A percentile compares a stretch with the other conserved stretches of the same genome.
Evolutionary conservation across 2,113 vertebrate species (phyloP).

Genomic region (Silurus asotus): DNA sequence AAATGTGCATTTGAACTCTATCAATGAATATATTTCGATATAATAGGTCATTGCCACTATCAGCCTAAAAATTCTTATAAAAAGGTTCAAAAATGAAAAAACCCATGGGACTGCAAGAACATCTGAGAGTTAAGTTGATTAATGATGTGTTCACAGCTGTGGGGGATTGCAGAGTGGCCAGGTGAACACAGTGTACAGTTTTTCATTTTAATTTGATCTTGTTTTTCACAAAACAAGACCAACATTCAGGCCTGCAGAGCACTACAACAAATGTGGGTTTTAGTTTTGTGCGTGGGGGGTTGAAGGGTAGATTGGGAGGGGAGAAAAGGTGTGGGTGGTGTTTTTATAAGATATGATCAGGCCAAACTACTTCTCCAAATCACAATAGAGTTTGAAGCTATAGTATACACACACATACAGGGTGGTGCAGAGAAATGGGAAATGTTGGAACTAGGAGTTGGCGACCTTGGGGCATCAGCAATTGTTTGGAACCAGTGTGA

Average conservation of each 20-base stretch:
- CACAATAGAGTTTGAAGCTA: not conserved
- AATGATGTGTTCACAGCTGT: not conserved
- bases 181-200: not conserved
- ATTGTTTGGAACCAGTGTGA: too few species aligned
- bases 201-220: not conserved
- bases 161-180: not conserved
- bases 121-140: not conserved
- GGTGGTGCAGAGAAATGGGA: too few species aligned
- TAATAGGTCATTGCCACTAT: too few species aligned
- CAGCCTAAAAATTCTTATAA: too few species aligned
- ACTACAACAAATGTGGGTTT: not conserved
- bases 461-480: too few species aligned
- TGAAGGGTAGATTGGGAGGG: too few species aligned
- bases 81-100: too few species aligned
- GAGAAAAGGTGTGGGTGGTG: not conserved
- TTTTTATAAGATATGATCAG: not conserved
- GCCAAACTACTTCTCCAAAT: not conserved
- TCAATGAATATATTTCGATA: too few species aligned
- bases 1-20: too few species aligned
- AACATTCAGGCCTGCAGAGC: slow-evolving; percentile 36
- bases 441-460: too few species aligned
- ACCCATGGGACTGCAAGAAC: not conserved
- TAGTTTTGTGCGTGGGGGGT: not conserved
- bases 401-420: not conserved
- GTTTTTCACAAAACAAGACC: slow-evolving; percentile 37